Evolutionary conservation across 1,140 invertebrate species (phyloP).

Genomic region (Neocloeon triangulifer): DNA sequence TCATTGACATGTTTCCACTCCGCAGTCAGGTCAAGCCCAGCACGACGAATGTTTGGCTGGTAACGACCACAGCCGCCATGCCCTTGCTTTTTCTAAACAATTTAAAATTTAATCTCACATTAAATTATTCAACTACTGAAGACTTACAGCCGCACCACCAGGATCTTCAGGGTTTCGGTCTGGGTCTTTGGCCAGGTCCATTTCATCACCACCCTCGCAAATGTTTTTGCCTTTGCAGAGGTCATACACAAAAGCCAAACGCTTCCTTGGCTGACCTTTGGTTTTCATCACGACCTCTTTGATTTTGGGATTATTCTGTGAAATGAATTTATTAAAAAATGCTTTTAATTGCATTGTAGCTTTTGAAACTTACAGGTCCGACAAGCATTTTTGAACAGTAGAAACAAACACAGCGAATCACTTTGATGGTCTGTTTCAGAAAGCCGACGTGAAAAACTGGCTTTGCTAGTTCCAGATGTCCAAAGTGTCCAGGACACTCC

Average conservation of each 20-base stretch:
- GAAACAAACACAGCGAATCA: constrained; percentile 90
- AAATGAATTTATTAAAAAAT: constrained; percentile 8
- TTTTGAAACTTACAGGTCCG: constrained; percentile 49
- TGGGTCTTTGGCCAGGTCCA: constrained; percentile 72
- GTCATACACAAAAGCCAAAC: constrained; percentile 90
- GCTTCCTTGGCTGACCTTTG: constrained; percentile 87
- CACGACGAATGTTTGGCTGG: constrained; percentile 76
- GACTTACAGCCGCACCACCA: not conserved
- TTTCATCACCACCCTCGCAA: constrained; percentile 96
- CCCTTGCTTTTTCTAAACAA: constrained; percentile 30
- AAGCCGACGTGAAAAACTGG: constrained; percentile 98
- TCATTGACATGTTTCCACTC: constrained; percentile 99
- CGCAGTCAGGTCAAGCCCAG: constrained; percentile 77
- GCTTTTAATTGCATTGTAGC: not conserved
- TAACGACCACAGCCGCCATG: constrained; percentile 95
- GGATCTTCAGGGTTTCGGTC: constrained; percentile 20
- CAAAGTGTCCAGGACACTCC: constrained; percentile 98
- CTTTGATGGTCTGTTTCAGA: constrained; percentile 91
- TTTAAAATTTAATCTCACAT: constrained; percentile 2
- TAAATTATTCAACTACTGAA: constrained; percentile 3
- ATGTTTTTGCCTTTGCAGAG: constrained; percentile 95
- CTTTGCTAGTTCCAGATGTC: constrained; percentile 96
- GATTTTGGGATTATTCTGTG: constrained; percentile 78
- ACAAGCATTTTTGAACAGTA: constrained; percentile 92
- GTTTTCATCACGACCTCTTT: constrained; percentile 94